These are phyloP conservation scores for Drosophila siamana DNA, from an alignment of 2,888 invertebrate species.

Conservation along the genomic window DNA sequence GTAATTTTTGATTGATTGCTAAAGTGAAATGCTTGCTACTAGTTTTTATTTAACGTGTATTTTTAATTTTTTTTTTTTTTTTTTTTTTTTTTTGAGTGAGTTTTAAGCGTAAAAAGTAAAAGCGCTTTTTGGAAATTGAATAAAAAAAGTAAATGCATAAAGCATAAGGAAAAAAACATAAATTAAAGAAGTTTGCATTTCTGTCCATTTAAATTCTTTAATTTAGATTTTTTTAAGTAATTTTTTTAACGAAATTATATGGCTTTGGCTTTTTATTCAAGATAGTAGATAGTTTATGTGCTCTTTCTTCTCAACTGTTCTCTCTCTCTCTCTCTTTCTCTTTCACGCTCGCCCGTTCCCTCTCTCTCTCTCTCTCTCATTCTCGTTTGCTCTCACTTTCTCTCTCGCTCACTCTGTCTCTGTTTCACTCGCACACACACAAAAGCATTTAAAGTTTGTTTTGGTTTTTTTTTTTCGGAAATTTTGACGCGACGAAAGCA, in stretches of 20 bases:
- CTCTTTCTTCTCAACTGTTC: slow-evolving; percentile 73
- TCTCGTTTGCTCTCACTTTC: slow-evolving; percentile 29
- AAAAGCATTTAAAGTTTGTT: background rate
- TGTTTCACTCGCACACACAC: slow-evolving; percentile 50
- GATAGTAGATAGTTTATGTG: slow-evolving; percentile 63
- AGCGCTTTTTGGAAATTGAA: slow-evolving; percentile 43
- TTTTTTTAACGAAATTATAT: slow-evolving; percentile 58
- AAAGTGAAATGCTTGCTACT: slow-evolving; percentile 40
- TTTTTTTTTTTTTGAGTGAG: slow-evolving; percentile 33
- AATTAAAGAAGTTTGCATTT: slow-evolving; percentile 20
- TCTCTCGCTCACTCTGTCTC: slow-evolving; percentile 34
- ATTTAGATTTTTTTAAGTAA: slow-evolving; percentile 5
- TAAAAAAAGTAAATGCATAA: slow-evolving; percentile 8
- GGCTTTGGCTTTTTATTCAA: slow-evolving; percentile 83
- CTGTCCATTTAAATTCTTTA: background rate
- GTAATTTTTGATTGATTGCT: slow-evolving; percentile 25
- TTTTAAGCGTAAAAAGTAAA: slow-evolving; percentile 59
- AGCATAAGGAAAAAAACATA: slow-evolving; percentile 15
- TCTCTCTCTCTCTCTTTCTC: slow-evolving; percentile 53
- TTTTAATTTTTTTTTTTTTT: background rate
- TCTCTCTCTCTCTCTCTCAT: slow-evolving; percentile 29
- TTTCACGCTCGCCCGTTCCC: slow-evolving; percentile 21
- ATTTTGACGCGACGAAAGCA: slow-evolving; percentile 29
- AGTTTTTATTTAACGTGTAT: slow-evolving; percentile 14
- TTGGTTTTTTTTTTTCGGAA: slow-evolving; percentile 11